These are phyloP conservation scores for Folsomia manolachei DNA, from an alignment of 2,888 invertebrate species.

Conservation along the genomic window DNA sequence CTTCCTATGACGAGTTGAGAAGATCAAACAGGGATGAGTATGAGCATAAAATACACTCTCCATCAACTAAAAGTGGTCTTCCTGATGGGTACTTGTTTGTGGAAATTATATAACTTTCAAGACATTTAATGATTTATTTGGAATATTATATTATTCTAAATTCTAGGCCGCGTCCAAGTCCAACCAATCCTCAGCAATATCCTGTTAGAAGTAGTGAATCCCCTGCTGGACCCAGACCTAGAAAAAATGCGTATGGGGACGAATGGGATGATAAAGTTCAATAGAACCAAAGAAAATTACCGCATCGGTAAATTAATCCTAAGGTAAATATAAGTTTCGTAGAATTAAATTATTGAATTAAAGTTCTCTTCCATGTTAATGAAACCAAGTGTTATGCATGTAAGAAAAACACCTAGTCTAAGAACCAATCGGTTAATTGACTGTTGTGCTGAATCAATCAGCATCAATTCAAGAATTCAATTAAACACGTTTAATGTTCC, in stretches of 20 bases:
- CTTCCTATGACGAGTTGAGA: slow-evolving; percentile 71
- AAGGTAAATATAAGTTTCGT: too few species aligned
- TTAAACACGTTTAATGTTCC: background rate
- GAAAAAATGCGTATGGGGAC: slow-evolving; percentile 47
- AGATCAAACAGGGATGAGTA: slow-evolving; percentile 68
- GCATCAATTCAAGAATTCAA: background rate
- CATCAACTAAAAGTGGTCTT: background rate
- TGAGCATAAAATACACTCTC: slow-evolving; percentile 51
- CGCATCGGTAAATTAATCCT: too few species aligned
- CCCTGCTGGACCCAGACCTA: slow-evolving; percentile 5
- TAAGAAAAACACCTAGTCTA: background rate
- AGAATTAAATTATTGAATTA: too few species aligned
- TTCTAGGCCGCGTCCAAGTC: too few species aligned
- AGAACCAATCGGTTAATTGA: too few species aligned
- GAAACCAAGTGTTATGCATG: too few species aligned
- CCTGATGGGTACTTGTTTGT: background rate
- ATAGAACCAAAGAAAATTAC: too few species aligned
- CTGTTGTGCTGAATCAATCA: background rate
- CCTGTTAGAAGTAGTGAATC: background rate
- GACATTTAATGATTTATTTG: too few species aligned
- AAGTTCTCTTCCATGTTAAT: too few species aligned
- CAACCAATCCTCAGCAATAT: slow-evolving; percentile 7
- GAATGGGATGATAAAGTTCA: slow-evolving; percentile 50
- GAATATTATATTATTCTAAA: too few species aligned
- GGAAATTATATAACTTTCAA: too few species aligned